phyloP scores from a whole-genome alignment of 2,113 vertebrate genomes.

The Numenius arquata region DNA sequence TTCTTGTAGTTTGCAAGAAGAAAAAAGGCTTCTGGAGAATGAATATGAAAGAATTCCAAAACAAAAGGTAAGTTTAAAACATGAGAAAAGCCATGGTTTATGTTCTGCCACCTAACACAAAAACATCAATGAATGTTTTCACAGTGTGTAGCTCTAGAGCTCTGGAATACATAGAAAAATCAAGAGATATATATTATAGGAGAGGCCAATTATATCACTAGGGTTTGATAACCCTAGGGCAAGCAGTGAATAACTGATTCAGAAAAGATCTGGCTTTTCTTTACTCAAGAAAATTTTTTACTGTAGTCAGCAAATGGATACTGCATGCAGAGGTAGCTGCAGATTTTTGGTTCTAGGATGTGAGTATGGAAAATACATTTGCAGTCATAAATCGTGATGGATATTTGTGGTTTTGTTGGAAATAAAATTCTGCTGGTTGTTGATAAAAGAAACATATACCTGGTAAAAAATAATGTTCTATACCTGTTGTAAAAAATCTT shows the following conservation, averaged over 20 bases:
- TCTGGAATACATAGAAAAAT: neutral
- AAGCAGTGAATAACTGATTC: neutral
- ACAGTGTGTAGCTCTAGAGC: neutral
- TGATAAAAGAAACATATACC: neutral
- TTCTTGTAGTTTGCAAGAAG: slow-evolving; percentile 78
- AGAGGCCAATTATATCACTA: neutral
- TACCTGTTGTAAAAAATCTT: neutral
- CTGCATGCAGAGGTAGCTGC: neutral
- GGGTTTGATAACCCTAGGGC: neutral
- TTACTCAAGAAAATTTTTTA: neutral
- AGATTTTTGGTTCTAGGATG: neutral
- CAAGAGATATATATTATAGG: neutral
- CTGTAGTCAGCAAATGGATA: neutral
- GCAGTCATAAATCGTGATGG: neutral
- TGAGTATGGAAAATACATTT: neutral
- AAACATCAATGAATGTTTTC: neutral
- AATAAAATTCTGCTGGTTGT: neutral
- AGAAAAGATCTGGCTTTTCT: neutral
- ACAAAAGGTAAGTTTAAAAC: slow-evolving; percentile 79
- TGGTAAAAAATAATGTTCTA: neutral
- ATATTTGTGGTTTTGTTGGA: neutral
- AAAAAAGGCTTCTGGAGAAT: slow-evolving; percentile 79
- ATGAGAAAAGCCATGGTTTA: neutral
- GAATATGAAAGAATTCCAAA: slow-evolving; percentile 80
- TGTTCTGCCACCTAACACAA: neutral